Conservation (phyloP, 2,113 vertebrate species). For the Rhagologus leucostigma region DNA sequence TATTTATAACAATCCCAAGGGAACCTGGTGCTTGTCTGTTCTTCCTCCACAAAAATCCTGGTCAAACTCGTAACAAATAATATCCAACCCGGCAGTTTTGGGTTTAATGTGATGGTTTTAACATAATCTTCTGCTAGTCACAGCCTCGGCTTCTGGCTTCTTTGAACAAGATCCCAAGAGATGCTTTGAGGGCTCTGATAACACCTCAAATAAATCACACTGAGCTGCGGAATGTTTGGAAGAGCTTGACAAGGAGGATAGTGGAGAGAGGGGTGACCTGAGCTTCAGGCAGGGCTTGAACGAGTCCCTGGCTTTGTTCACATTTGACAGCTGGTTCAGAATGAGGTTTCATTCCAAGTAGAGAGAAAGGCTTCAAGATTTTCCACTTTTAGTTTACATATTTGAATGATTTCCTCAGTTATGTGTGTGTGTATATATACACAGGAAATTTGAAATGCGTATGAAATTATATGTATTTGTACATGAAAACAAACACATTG, state of each 20-base stretch:
- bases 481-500: neutral
- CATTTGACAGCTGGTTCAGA: neutral
- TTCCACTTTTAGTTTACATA: neutral
- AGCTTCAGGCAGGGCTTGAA: neutral
- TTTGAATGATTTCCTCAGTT: neutral
- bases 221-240: neutral
- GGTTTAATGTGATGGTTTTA: neutral
- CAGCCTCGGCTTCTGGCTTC: neutral
- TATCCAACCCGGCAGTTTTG: neutral
- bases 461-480: neutral
- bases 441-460: neutral
- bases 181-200: neutral
- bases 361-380: neutral
- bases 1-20: neutral
- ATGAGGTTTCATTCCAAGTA: neutral
- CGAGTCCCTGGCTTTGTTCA: neutral
- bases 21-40: neutral
- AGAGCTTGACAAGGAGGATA: neutral
- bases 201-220: neutral
- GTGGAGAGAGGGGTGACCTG: neutral
- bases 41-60: neutral
- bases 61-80: neutral
- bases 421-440: accelerated
- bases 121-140: accelerated
- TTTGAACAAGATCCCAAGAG: neutral